Percentiles rank a stretch among this genome's conserved stretches.
phyloP scores from a whole-genome alignment of 2,113 vertebrate species.

The Triplophysa dalaica region DNA sequence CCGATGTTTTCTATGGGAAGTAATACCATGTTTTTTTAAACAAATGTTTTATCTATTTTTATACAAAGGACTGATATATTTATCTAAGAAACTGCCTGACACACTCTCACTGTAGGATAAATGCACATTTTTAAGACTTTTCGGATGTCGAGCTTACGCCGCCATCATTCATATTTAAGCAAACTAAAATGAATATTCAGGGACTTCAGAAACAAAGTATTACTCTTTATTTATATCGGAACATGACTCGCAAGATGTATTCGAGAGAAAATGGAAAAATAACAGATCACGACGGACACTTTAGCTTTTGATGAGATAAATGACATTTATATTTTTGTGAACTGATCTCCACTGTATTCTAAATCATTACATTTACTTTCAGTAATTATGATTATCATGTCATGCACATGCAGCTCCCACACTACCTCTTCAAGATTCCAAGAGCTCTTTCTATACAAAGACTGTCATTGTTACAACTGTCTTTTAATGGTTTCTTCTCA shows the following conservation, averaged over 20 bases:
- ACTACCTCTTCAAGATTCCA: slow-evolving; percentile 51
- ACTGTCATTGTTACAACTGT: slow-evolving; percentile 25
- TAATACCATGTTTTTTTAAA: slow-evolving; percentile 23
- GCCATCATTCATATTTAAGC: slow-evolving; percentile 35
- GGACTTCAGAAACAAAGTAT: slow-evolving; percentile 43
- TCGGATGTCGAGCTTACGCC: slow-evolving; percentile 19
- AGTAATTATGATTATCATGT: slow-evolving; percentile 35
- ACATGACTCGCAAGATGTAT: neutral
- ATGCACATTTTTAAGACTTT: slow-evolving; percentile 45
- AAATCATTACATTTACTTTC: slow-evolving; percentile 47
- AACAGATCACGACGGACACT: neutral
- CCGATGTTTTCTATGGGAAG: slow-evolving; percentile 11
- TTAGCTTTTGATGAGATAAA: slow-evolving; percentile 12
- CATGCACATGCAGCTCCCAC: slow-evolving; percentile 47
- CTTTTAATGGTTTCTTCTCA: slow-evolving; percentile 19
- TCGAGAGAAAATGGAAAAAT: slow-evolving; percentile 9
- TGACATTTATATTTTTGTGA: slow-evolving; percentile 16
- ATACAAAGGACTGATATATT: slow-evolving; percentile 55
- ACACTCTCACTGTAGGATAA: slow-evolving; percentile 55
- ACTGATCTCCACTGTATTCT: slow-evolving; percentile 35
- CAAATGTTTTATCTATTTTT: slow-evolving; percentile 51
- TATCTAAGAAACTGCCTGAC: slow-evolving; percentile 47
- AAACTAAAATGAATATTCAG: slow-evolving; percentile 38
- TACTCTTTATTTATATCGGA: slow-evolving; percentile 47
- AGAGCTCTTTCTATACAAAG: slow-evolving; percentile 44